A percentile compares a stretch with the other conserved stretches of the same genome.
Conservation (phyloP, 2,113 vertebrate genomes). For the Brachyhypopomus occidentalis region DNA sequence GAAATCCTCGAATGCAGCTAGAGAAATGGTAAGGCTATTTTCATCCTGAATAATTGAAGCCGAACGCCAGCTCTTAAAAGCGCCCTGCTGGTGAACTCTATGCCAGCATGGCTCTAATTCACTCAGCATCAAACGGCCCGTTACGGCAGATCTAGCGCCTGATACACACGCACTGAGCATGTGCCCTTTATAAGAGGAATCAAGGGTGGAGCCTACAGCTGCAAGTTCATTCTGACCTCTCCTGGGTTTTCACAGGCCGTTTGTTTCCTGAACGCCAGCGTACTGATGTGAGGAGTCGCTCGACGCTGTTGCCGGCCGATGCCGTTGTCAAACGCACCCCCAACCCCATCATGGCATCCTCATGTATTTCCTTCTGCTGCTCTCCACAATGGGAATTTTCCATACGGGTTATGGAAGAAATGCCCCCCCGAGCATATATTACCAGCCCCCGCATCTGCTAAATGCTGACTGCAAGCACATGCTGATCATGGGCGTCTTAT, state of each 20-base stretch:
- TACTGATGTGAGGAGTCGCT: slow-evolving; percentile 13
- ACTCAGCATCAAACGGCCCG: background rate
- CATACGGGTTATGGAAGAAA: slow-evolving; percentile 5
- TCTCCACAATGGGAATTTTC: slow-evolving; percentile 19
- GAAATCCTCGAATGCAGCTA: background rate
- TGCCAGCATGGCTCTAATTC: slow-evolving; percentile 17
- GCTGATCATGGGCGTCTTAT: background rate
- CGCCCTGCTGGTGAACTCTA: slow-evolving; percentile 6
- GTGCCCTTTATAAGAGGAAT: slow-evolving; percentile 12
- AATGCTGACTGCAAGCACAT: background rate
- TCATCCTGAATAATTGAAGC: slow-evolving; percentile 7
- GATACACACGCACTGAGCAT: slow-evolving; percentile 1
- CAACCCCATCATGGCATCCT: background rate
- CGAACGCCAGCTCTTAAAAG: background rate
- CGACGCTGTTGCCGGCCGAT: background rate
- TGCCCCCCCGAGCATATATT: slow-evolving; percentile 36
- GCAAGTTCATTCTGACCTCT: slow-evolving; percentile 31
- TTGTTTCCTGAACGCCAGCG: slow-evolving; percentile 3
- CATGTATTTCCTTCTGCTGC: slow-evolving; percentile 30
- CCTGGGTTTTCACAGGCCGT: slow-evolving; percentile 2
- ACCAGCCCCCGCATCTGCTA: slow-evolving; percentile 11
- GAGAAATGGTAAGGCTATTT: slow-evolving; percentile 7
- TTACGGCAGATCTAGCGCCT: background rate
- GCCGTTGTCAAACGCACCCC: too few relatives aligned
- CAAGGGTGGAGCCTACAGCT: background rate